Evolutionary conservation across 1,140 invertebrate genomes (phyloP).

Genomic region (Nylanderia fulva): DNA sequence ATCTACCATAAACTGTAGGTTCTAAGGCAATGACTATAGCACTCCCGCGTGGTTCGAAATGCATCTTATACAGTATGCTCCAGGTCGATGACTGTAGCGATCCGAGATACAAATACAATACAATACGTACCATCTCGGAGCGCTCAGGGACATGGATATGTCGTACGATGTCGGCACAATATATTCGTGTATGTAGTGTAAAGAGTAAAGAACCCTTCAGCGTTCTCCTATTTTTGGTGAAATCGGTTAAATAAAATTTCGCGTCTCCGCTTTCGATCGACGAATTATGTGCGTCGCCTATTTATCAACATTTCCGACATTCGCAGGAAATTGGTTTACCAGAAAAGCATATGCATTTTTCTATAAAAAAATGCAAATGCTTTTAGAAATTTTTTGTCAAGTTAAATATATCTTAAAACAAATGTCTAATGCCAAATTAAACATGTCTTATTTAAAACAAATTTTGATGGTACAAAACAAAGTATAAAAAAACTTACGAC

Average conservation of each 20-base stretch:
- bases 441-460: background rate
- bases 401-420: too few relatives aligned
- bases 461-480: too few relatives aligned
- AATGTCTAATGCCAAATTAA: too few relatives aligned
- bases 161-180: constrained; percentile 30
- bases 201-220: constrained; percentile 13
- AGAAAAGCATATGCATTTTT: background rate
- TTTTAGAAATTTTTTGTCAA: background rate
- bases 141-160: constrained; percentile 43
- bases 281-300: background rate
- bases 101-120: constrained; percentile 54
- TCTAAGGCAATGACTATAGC: constrained; percentile 39
- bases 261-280: background rate
- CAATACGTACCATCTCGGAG: constrained; percentile 32
- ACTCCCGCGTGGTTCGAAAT: constrained; percentile 38
- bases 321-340: background rate
- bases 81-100: constrained; percentile 45
- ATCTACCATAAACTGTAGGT: constrained; percentile 29
- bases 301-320: background rate
- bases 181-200: constrained; percentile 26
- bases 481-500: too few relatives aligned
- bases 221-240: constrained; percentile 34
- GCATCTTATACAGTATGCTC: constrained; percentile 27
- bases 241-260: constrained; percentile 29
- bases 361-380: background rate